Conservation (phyloP, 2,113 vertebrate genomes). For the Otus sunia region DNA sequence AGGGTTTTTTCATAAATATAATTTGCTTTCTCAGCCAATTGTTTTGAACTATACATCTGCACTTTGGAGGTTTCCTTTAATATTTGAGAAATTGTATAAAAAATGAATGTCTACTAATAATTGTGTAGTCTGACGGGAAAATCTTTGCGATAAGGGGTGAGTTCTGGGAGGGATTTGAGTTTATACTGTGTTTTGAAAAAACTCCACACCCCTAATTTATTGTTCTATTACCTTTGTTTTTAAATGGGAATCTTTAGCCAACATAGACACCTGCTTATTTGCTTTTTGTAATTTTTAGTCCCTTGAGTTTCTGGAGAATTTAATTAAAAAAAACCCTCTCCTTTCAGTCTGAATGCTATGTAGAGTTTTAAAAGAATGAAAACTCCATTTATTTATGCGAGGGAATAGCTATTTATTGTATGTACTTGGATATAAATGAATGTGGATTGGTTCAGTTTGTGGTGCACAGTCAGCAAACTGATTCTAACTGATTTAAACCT, state of each 20-base stretch:
- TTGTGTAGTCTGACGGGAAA: neutral
- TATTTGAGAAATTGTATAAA: neutral
- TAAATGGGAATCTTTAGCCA: neutral
- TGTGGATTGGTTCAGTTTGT: neutral
- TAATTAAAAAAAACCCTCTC: neutral
- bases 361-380: neutral
- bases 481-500: slow-evolving; percentile 7
- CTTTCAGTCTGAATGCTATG: neutral
- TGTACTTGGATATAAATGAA: neutral
- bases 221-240: neutral
- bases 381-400: neutral
- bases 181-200: neutral
- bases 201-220: neutral
- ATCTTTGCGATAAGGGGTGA: neutral
- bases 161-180: neutral
- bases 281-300: neutral
- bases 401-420: neutral
- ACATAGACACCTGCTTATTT: neutral
- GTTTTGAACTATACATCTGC: neutral
- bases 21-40: neutral
- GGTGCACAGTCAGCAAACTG: neutral
- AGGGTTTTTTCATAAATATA: neutral
- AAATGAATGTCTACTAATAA: neutral
- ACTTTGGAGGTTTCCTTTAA: neutral
- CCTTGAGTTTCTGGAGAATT: neutral